These are phyloP conservation scores for Cylloceria caligata DNA, from an alignment of 2,888 invertebrate genomes.

Conservation along the genomic window DNA sequence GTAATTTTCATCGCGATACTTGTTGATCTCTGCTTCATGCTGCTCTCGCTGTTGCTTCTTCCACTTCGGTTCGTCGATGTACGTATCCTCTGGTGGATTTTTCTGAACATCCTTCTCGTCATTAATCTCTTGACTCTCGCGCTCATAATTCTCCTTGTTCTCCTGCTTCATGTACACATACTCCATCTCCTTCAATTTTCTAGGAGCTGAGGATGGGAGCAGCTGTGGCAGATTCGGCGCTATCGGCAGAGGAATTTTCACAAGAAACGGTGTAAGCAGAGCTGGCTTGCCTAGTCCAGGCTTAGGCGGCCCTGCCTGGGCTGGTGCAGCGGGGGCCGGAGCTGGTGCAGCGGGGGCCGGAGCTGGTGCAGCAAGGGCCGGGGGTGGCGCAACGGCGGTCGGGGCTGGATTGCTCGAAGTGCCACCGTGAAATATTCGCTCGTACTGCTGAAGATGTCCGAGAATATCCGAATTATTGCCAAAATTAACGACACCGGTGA, in stretches of 20 bases:
- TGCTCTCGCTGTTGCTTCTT: slow-evolving; percentile 71
- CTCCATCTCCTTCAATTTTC: slow-evolving; percentile 34
- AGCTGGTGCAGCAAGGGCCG: slow-evolving; percentile 37
- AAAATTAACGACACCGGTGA: slow-evolving; percentile 82
- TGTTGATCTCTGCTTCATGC: slow-evolving; percentile 30
- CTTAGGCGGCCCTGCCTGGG: slow-evolving; percentile 18
- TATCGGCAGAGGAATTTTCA: slow-evolving; percentile 80
- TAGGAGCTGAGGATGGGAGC: slow-evolving; percentile 67
- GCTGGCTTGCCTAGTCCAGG: slow-evolving; percentile 63
- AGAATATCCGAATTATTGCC: slow-evolving; percentile 79
- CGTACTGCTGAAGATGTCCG: slow-evolving; percentile 80
- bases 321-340: slow-evolving; percentile 48
- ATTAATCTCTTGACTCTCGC: slow-evolving; percentile 74
- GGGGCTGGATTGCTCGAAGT: slow-evolving; percentile 41
- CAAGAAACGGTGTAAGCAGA: slow-evolving; percentile 74
- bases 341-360: slow-evolving; percentile 36
- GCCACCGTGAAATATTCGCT: slow-evolving; percentile 78
- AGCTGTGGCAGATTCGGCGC: slow-evolving; percentile 75
- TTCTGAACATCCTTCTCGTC: slow-evolving; percentile 71
- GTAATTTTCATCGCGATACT: slow-evolving; percentile 70
- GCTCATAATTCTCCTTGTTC: slow-evolving; percentile 71
- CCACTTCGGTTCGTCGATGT: slow-evolving; percentile 73
- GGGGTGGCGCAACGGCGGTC: slow-evolving; percentile 31
- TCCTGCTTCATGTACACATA: slow-evolving; percentile 71
- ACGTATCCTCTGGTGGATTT: slow-evolving; percentile 63